A percentile compares a stretch with the other conserved stretches of the same genome.
Conservation (phyloP, 2,888 invertebrate genomes). For the Stenotaenia linearis region DNA sequence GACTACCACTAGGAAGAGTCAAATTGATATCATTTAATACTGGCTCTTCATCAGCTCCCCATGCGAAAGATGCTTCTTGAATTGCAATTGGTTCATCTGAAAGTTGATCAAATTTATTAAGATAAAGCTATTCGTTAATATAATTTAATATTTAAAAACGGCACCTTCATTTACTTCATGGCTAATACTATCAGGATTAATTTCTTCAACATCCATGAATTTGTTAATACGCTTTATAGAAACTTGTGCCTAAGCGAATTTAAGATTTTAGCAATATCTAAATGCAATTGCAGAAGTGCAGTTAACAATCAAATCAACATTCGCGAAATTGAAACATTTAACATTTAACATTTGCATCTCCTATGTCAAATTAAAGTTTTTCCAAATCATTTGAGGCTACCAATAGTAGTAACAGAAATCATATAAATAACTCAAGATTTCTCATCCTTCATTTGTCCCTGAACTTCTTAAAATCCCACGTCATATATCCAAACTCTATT, state of each 20-base stretch:
- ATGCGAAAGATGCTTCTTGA: conserved; percentile 8
- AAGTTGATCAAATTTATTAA: no score
- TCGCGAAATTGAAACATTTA: no score
- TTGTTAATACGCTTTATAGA: conserved; percentile 27
- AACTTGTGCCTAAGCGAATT: neutral
- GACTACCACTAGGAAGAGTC: neutral
- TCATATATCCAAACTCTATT: no score
- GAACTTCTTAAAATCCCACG: no score
- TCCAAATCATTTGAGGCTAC: no score
- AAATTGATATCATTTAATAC: neutral
- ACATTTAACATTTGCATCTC: no score
- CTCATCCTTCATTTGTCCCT: no score
- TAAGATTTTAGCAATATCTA: neutral
- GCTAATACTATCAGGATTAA: neutral
- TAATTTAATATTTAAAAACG: neutral
- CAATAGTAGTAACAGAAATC: no score
- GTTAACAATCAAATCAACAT: no score
- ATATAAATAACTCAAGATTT: no score
- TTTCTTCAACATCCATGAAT: conserved; percentile 26
- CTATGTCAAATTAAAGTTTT: no score
- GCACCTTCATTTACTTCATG: neutral
- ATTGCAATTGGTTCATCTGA: conserved; percentile 10
- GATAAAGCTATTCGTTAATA: neutral
- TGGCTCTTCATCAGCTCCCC: neutral
- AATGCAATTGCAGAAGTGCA: neutral